phyloP scores from a whole-genome alignment of 2,113 vertebrate genomes.

The Myiagra hebetior region DNA sequence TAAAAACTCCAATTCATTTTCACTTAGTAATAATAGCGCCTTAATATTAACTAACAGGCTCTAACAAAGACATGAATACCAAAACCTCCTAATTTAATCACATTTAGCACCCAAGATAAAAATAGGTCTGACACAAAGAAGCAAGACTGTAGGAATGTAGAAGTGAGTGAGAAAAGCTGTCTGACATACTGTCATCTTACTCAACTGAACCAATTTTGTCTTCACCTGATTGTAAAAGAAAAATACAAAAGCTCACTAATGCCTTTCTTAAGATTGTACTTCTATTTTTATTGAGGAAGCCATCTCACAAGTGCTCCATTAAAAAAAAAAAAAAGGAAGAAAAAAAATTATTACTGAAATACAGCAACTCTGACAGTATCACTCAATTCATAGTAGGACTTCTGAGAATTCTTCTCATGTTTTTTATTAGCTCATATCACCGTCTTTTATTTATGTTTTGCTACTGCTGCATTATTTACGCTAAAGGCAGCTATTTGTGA shows the following conservation, averaged over 20 bases:
- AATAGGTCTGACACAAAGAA: background rate
- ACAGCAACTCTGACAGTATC: background rate
- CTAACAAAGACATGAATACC: background rate
- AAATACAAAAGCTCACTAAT: background rate
- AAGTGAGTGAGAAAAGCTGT: background rate
- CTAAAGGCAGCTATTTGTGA: background rate
- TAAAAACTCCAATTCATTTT: background rate
- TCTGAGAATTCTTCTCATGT: background rate
- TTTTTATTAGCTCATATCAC: background rate
- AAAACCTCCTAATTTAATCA: background rate
- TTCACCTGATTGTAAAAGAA: background rate
- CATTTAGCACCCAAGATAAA: background rate
- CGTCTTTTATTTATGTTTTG: background rate
- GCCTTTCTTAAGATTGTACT: background rate
- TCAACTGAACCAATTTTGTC: background rate
- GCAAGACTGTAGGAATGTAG: background rate
- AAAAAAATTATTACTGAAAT: background rate
- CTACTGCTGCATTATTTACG: background rate
- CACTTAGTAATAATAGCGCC: background rate
- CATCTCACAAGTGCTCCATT: background rate
- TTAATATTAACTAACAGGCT: background rate
- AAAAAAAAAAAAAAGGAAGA: background rate
- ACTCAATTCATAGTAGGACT: background rate
- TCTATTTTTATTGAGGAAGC: background rate
- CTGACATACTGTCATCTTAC: background rate